These are phyloP conservation scores for Noctilio leporinus DNA, from an alignment of 2,113 vertebrate genomes.

Conservation along the genomic window DNA sequence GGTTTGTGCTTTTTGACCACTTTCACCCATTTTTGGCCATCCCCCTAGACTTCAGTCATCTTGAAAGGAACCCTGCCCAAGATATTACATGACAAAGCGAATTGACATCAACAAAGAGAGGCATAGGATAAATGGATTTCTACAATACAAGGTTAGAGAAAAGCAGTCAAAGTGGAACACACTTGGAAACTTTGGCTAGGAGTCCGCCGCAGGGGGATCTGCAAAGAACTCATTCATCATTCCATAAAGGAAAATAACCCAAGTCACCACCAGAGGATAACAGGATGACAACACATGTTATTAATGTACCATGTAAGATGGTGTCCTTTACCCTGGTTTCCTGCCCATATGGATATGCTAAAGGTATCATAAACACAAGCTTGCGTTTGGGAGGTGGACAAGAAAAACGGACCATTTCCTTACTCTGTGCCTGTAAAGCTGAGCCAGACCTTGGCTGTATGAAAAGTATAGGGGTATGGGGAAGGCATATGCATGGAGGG, in stretches of 20 bases:
- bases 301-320: background rate
- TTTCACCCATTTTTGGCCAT: background rate
- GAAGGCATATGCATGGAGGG: background rate
- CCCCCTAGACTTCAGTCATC: background rate
- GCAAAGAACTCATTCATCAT: background rate
- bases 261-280: background rate
- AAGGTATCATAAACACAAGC: background rate
- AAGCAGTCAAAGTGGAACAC: background rate
- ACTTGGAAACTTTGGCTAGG: background rate
- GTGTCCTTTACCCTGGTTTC: background rate
- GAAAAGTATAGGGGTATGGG: background rate
- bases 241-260: background rate
- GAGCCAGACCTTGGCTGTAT: background rate
- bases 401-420: background rate
- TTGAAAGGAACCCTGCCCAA: background rate
- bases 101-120: background rate
- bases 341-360: background rate
- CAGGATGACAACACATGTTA: background rate
- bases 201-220: background rate
- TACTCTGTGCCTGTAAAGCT: background rate
- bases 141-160: background rate
- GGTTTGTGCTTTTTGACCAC: background rate
- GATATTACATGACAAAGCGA: background rate
- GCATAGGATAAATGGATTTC: background rate
- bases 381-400: background rate